Evolutionary conservation across 1,140 invertebrate species (phyloP).

Genomic region (Bombus picipes): DNA sequence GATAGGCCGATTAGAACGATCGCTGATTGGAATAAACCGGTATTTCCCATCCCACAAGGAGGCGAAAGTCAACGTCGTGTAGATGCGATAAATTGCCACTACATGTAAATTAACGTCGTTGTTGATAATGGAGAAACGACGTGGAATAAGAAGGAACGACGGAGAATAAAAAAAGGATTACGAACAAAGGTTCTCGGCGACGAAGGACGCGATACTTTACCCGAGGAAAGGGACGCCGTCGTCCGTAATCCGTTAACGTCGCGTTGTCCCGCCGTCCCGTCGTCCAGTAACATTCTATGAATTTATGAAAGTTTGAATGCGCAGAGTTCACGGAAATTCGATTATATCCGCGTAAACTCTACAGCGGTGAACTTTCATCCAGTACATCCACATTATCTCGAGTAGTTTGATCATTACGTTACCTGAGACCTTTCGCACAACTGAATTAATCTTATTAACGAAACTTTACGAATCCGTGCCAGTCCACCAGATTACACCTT

Average conservation of each 20-base stretch:
- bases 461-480: too few species aligned
- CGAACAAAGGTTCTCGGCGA: background rate
- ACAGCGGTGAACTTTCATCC: background rate
- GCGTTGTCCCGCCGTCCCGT: too few species aligned
- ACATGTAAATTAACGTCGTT: too few species aligned
- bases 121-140: background rate
- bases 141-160: background rate
- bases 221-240: background rate
- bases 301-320: slow-evolving; percentile 20
- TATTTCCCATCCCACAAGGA: background rate
- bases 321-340: background rate
- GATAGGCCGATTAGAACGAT: background rate
- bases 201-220: background rate
- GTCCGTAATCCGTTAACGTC: slow-evolving; percentile 3
- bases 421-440: background rate
- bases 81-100: slow-evolving; percentile 3
- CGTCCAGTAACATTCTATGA: background rate
- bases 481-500: too few species aligned
- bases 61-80: background rate
- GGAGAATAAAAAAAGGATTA: background rate
- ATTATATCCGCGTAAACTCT: background rate
- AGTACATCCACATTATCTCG: background rate
- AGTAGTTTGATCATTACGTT: background rate
- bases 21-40: background rate
- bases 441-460: too few species aligned